These are phyloP conservation scores for Ptilodon capucinus DNA, from an alignment of 2,888 invertebrate species.

Conservation along the genomic window DNA sequence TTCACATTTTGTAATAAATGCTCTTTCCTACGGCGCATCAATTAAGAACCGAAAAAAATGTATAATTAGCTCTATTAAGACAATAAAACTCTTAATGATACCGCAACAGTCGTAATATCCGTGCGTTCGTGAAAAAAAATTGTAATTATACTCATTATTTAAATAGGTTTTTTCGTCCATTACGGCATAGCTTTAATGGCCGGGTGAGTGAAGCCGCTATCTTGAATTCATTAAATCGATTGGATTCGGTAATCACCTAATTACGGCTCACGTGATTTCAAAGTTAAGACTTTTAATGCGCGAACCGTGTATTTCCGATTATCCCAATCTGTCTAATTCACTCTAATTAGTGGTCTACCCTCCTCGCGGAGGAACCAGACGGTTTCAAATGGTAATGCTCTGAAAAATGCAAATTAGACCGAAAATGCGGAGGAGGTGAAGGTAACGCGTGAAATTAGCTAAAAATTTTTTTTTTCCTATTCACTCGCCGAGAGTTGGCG, in stretches of 20 bases:
- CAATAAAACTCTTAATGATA: slow-evolving; percentile 83
- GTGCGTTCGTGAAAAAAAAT: slow-evolving; percentile 79
- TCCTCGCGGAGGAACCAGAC: slow-evolving; percentile 31
- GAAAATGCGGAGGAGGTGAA: slow-evolving; percentile 11
- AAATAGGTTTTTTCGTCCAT: slow-evolving; percentile 79
- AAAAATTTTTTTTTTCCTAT: slow-evolving; percentile 29
- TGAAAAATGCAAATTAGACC: slow-evolving; percentile 39
- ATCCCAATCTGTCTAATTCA: slow-evolving; percentile 70
- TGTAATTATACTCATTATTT: slow-evolving; percentile 82
- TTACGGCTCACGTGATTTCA: slow-evolving; percentile 73
- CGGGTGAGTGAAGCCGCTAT: slow-evolving; percentile 71
- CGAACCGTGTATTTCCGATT: slow-evolving; percentile 77
- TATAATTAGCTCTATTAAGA: slow-evolving; percentile 82
- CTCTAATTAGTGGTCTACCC: slow-evolving; percentile 61
- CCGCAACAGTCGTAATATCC: slow-evolving; percentile 78
- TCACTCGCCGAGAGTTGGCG: slow-evolving; percentile 11
- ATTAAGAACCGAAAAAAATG: slow-evolving; percentile 81
- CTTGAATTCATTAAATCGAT: slow-evolving; percentile 81
- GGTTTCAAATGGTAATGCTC: slow-evolving; percentile 40
- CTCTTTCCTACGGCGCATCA: slow-evolving; percentile 78
- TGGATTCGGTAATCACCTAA: slow-evolving; percentile 82
- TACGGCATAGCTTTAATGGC: slow-evolving; percentile 74
- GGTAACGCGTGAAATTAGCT: slow-evolving; percentile 40
- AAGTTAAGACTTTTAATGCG: slow-evolving; percentile 78
- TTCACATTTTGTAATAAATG: slow-evolving; percentile 81